Base-by-base conservation (phyloP, 2,797 vertebrate genomes). In the Danionella dracula region DNA sequence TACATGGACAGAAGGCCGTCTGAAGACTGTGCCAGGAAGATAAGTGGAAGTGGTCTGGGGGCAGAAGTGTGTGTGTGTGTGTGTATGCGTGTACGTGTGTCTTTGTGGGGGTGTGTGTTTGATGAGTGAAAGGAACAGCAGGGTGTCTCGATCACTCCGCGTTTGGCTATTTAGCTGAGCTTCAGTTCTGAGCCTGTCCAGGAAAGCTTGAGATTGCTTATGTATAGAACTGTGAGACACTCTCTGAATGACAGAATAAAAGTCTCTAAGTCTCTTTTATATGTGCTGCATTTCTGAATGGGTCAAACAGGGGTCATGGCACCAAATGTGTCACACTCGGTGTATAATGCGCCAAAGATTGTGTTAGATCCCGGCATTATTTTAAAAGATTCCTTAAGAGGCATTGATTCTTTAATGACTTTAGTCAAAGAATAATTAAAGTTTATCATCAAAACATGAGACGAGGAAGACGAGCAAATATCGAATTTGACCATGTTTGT, bases 121-220 rank as follows among this genome's bases (percentile, higher is more conserved):
- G 60, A 74, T 66, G 34, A 44, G 57, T 72, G 70, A 76, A 72
- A 58, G 27, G 20, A 70, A 70, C 62, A 66, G 61, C 62, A 63
- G 62, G 57, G 41, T 64, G 27, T 50, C 16, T 55, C 50, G 41
- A 57, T 64, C 62, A 38, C 31, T 51, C 64, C 45, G 63, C 45
- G 17, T 68, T 32, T 42, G 61, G 37, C 65, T 57, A 58, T 71
- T 58, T 20, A 50, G 38, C 32, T 5, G 37, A 15, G 29, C 46
- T 68, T 66, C 40, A 58, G 31, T 35, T 5, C 20, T 48, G 21
- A 57, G 32, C 44, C 59, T 49, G 55, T 44, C 21, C 31, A 65
- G 27, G 37, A 17, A 59, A 53, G 35, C 55, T 55, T 37, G 54
- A 59, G 41, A 42, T 64, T 31, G 17, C 16, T 45, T 40, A 23